Base-by-base conservation (phyloP, 2,888 invertebrate genomes). In the Scelioninae gen. 1 region DNA sequence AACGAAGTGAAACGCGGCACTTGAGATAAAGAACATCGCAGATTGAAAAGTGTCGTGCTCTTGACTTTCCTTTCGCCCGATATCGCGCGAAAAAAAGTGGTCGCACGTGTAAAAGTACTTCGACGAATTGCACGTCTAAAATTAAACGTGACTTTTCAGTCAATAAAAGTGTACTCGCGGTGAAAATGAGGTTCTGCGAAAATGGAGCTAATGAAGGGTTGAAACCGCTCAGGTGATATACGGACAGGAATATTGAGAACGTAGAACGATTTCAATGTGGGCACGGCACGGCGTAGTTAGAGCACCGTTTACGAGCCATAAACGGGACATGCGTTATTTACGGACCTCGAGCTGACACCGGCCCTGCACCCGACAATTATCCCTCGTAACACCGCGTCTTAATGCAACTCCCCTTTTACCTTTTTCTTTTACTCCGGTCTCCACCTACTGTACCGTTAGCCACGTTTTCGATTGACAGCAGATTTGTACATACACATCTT, bases 251-350 rank as follows among this genome's bases (percentile, higher is more conserved):
- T 23, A 23, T 23, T 23, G 23, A 87, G 84, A 72, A 66, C 78
- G 51, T 1, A 34, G 16, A 74, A 83, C 74, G 45, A 43, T 13
- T 83, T 81, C 81, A 82, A 85, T 84, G 84, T 16, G 45, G 45
- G 13, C 45, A 84, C 83, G 82, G 79, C 78, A 23, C 23, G 75
- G 84, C 86, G 83, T 85, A 85, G 89, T 89, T 89, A 87, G 86
- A 87, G 85, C 88, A 85, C 87, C 89, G 86, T 91, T 90, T 91
- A 91, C 88, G 90, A 88, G 87, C 90, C 90, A 89, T 90, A 90
- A 91, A 90, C 89, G 85, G 86, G 87, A 87, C 88, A 88, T 85
- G 87, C 87, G 87, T 90, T 89, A 90, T 90, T 91, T 90, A 90
- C 88, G 87, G 85, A 88, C 84, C 84, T 76, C 81, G 74, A 63